Percentiles rank a stretch among this genome's conserved stretches.
phyloP scores from a whole-genome alignment of 2,797 vertebrate genomes.

The Squalus acanthias region DNA sequence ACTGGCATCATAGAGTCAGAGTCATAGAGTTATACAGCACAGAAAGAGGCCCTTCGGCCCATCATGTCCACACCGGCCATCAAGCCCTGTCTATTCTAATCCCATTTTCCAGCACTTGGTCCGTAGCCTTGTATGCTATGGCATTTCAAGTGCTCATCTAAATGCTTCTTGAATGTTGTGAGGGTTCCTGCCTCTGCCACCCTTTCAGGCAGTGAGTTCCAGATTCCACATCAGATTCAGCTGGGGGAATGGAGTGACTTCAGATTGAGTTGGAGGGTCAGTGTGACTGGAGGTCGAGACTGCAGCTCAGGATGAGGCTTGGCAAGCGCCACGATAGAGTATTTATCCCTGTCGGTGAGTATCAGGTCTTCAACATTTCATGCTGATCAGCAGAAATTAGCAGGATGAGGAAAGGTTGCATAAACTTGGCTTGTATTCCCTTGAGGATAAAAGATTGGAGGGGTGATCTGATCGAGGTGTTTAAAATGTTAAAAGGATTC shows the following conservation, averaged over 20 bases:
- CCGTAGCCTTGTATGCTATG: too few species aligned
- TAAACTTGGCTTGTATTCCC: background rate
- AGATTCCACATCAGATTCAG: background rate
- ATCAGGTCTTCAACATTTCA: background rate
- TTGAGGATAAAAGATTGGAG: background rate
- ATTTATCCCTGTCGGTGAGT: background rate
- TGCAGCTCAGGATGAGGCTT: background rate
- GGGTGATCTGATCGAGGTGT: background rate
- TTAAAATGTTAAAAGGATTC: background rate
- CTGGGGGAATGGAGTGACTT: background rate
- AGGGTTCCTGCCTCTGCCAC: too few species aligned
- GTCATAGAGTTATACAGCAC: too few species aligned
- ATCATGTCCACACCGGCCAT: too few species aligned
- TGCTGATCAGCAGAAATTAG: background rate
- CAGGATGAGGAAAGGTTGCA: background rate
- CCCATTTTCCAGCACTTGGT: too few species aligned
- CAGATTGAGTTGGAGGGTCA: background rate
- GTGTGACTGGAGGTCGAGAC: background rate
- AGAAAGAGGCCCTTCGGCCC: too few species aligned
- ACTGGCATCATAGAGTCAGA: background rate
- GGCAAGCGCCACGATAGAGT: background rate
- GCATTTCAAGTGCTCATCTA: too few species aligned
- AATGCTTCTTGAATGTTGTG: too few species aligned
- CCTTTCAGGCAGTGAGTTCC: too few species aligned
- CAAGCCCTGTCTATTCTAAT: too few species aligned